These are phyloP conservation scores for Heliconius aoede DNA, from an alignment of 2,888 invertebrate genomes.

Conservation along the genomic window DNA sequence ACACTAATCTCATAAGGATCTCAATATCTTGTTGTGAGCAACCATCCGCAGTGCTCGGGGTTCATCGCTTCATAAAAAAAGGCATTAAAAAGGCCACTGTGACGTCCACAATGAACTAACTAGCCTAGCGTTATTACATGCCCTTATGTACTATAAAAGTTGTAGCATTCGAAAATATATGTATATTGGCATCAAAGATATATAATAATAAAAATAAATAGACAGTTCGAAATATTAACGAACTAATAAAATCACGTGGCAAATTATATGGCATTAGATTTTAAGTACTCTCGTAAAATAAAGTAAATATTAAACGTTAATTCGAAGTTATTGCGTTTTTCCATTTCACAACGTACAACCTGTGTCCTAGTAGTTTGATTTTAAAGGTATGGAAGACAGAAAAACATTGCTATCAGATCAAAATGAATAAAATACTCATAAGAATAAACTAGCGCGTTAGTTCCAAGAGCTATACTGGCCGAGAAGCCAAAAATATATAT, in stretches of 20 bases:
- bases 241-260: slow-evolving; percentile 80
- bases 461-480: slow-evolving; percentile 71
- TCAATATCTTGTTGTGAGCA: slow-evolving; percentile 43
- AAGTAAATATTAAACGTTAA: slow-evolving; percentile 58
- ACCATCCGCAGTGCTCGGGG: slow-evolving; percentile 55
- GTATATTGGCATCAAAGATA: slow-evolving; percentile 66
- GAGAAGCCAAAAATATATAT: slow-evolving; percentile 66
- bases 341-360: slow-evolving; percentile 33
- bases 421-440: slow-evolving; percentile 63
- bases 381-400: slow-evolving; percentile 76
- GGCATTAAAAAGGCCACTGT: slow-evolving; percentile 78
- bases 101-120: slow-evolving; percentile 75
- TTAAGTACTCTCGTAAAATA: slow-evolving; percentile 75
- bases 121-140: slow-evolving; percentile 71
- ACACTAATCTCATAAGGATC: slow-evolving; percentile 55
- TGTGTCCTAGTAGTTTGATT: slow-evolving; percentile 43
- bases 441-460: slow-evolving; percentile 60
- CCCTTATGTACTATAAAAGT: slow-evolving; percentile 66
- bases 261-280: slow-evolving; percentile 82
- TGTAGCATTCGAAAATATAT: slow-evolving; percentile 61
- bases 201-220: slow-evolving; percentile 67
- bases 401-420: slow-evolving; percentile 81
- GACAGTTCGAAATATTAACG: slow-evolving; percentile 78
- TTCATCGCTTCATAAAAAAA: slow-evolving; percentile 71
- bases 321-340: slow-evolving; percentile 52